Evolutionary conservation across 2,888 invertebrate genomes (phyloP).

Genomic region (Atrina japonica): DNA sequence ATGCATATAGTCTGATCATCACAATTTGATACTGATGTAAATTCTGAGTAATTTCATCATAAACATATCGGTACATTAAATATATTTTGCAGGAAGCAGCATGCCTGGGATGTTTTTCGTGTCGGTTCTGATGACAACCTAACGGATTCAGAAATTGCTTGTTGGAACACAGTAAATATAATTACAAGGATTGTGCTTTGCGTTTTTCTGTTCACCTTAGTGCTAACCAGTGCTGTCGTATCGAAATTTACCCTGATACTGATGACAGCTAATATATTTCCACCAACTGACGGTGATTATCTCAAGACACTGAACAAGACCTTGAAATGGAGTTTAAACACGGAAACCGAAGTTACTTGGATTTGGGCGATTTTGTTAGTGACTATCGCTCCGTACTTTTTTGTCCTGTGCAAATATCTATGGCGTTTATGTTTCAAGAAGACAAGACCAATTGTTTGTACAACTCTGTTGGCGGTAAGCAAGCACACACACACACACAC

Average conservation of each 20-base stretch:
- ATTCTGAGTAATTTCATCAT: too few species aligned
- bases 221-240: slow-evolving; percentile 59
- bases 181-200: slow-evolving; percentile 56
- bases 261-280: slow-evolving; percentile 58
- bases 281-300: neutral
- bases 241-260: slow-evolving; percentile 64
- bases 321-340: neutral
- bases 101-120: slow-evolving; percentile 63
- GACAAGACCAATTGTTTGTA: slow-evolving; percentile 44
- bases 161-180: slow-evolving; percentile 64
- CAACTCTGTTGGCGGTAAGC: slow-evolving; percentile 60
- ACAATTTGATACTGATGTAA: too few species aligned
- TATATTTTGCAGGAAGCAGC: too few species aligned
- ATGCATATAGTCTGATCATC: too few species aligned
- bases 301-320: slow-evolving; percentile 4
- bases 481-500: too few species aligned
- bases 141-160: slow-evolving; percentile 50
- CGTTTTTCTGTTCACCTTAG: slow-evolving; percentile 55
- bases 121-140: slow-evolving; percentile 51
- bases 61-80: too few species aligned
- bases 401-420: slow-evolving; percentile 51
- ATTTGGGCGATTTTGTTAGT: slow-evolving; percentile 67
- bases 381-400: slow-evolving; percentile 66
- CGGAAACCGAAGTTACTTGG: slow-evolving; percentile 60
- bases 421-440: slow-evolving; percentile 60